Evolutionary conservation across 2,888 invertebrate species (phyloP), one percentile per base, ranked within the genome.

Genomic region (Drosophila kanekoi): DNA sequence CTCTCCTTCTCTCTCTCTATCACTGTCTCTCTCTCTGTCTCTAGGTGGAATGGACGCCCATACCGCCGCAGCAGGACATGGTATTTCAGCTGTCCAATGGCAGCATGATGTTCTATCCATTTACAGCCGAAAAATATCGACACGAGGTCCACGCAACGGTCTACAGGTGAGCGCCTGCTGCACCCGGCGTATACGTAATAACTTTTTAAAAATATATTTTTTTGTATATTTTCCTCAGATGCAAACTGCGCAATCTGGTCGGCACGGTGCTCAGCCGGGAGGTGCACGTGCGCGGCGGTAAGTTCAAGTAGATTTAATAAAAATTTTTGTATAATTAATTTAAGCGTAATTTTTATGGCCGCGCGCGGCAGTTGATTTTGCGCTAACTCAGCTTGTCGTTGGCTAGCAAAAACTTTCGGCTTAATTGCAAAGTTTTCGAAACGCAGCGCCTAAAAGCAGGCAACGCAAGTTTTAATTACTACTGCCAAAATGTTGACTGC

Each of bases 261-360:
- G 97, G 97, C 38, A 94, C 94, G 58, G 94, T 98, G 53, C 94
- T 98, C 83, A 97, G 98, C 86, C 95, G 96, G 81, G 96, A 96
- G 91, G 96, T 98, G 81, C 96, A 96, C 90, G 96, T 98, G 64
- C 96, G 97, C 93, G 97, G 97, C 89, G 97, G 98, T 98, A 93
- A 94, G 94, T 93, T 18, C 13, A 3, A 5, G 38, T 18, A 14
- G 18, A 53, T 69, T 75, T 73, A 72, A 51, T 20, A 61, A 75
- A 75, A 63, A 72, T 77, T 73, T 66, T 70, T 72, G 8, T 2
- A 2, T 28, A 77, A 77, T 77, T 77, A 77, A 77, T 73, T 73
- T 70, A 77, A 58, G 79, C 35, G 54, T 47, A 62, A 68, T 77
- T 82, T 28, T 76, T 80, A 71, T 74, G 59, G 70, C 63, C 58